Base-by-base conservation (phyloP, 2,113 vertebrate species). In the Regulus satrapa region DNA sequence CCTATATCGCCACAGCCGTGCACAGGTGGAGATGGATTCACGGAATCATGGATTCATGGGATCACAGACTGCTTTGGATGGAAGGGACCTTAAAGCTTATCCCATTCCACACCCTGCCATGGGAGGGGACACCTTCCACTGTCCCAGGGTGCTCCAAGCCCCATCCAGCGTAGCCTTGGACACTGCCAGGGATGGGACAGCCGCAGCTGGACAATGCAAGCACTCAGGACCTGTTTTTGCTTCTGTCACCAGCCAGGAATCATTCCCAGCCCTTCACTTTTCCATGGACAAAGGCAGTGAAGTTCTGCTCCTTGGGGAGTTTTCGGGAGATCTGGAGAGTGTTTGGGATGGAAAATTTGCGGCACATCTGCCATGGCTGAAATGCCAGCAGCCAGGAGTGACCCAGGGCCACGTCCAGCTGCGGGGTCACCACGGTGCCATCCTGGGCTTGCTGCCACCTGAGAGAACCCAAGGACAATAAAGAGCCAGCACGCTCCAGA, bases 111-210 rank as follows among this genome's bases (percentile, higher is more conserved):
- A 11, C 46, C 61, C 40, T 8, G 9, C 25, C 55, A 28, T 3
- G 32, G 28, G 18, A 36, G 51, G 56, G 28, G 64, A 64, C 49
- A 12, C 28, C 32, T 71, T 0, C 56, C 56, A 20, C 36, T 38
- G 0, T 14, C 64, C 43, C 88, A 77, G 49, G 12, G 0, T 49
- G 49, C 36, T 63, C 71, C 71, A 4, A 61, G 6, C n/a, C 38
- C 32, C 1, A 2, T 46, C 46, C n/a, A 54, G 0, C 40, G 32
- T 59, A 61, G 10, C 32, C 59, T 18, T 14, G 68, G 51, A 0
- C 58, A 49, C 36, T 49, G 0, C 31, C 31, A 72, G 49, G 67
- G 85, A 55, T 48, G 64, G 34, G 6, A 14, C 66, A 88, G 41
- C 48, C 74, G 1, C 34, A 72, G 85, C 46, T 38, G 72, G 54